Conservation (phyloP, 64 coral and sea anemone species). For the Pocillopora verrucosa region DNA sequence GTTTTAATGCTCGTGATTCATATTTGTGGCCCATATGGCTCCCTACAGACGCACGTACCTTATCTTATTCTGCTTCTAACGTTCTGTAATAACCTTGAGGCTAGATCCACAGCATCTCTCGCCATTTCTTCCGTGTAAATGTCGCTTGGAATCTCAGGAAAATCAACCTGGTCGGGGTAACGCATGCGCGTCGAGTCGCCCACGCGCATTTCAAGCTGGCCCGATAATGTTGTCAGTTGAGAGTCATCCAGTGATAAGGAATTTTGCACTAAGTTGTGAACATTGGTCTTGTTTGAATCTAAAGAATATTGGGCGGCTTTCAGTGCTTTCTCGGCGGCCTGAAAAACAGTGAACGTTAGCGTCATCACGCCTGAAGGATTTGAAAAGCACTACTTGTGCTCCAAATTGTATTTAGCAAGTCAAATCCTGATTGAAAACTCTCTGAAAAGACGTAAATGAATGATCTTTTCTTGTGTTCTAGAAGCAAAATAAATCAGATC, state of each 20-base stretch:
- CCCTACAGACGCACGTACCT: background rate
- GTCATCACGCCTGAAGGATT: too few relatives aligned
- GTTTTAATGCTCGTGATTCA: too few relatives aligned
- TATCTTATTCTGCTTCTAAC: constrained; percentile 9
- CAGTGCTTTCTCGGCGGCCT: constrained; percentile 80
- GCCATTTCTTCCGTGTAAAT: constrained; percentile 58
- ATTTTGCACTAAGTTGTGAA: constrained; percentile 63
- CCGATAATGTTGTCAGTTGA: constrained; percentile 21
- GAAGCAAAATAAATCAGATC: too few relatives aligned
- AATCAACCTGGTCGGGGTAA: constrained; percentile 69
- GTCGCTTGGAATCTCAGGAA: constrained; percentile 64
- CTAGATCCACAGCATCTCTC: constrained; percentile 29
- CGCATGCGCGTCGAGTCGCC: constrained; percentile 77
- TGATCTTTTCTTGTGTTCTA: too few relatives aligned
- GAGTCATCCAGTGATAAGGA: constrained; percentile 45
- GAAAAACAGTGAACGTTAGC: background rate
- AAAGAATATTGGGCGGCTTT: constrained; percentile 70
- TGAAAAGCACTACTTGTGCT: too few relatives aligned
- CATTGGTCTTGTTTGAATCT: constrained; percentile 60
- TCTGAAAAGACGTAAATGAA: too few relatives aligned
- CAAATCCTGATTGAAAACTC: too few relatives aligned
- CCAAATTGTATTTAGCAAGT: background rate
- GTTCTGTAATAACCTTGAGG: constrained; percentile 4
- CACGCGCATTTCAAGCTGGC: background rate
- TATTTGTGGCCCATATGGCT: too few relatives aligned